A percentile compares a stretch with the other conserved stretches of the same genome.
Conservation (phyloP, 30 jellyfish, hydroid and myxozoan species). For the Cassiopea xamachana region DNA sequence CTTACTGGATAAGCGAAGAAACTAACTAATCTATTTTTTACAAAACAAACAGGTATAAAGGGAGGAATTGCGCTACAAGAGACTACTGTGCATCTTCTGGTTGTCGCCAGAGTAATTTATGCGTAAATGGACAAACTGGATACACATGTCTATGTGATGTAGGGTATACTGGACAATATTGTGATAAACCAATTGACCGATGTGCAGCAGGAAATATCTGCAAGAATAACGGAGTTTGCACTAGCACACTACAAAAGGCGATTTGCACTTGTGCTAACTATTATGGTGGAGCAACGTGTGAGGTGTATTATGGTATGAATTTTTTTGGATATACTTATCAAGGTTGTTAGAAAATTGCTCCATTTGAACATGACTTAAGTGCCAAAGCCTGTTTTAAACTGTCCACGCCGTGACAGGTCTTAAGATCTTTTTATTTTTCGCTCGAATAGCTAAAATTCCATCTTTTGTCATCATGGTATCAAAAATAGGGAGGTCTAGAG, state of each 20-base stretch:
- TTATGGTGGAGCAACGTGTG: constrained; percentile 39
- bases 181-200: constrained; percentile 5
- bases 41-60: constrained; percentile 15
- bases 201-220: constrained; percentile 16
- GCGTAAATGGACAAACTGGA: constrained; percentile 42
- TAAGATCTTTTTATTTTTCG: no score
- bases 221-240: constrained; percentile 34
- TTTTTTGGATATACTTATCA: neutral
- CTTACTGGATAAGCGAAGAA: no score
- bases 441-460: no score
- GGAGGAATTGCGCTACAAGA: constrained; percentile 9
- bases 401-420: no score
- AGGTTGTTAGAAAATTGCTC: no score
- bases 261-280: constrained; percentile 8
- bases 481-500: no score
- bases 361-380: no score
- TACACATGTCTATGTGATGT: constrained; percentile 37
- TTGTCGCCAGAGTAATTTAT: constrained; percentile 27
- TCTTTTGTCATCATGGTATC: no score
- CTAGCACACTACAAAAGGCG: neutral
- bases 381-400: no score
- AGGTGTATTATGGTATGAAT: constrained; percentile 33
- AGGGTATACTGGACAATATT: constrained; percentile 48
- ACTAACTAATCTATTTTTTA: no score
- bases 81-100: constrained; percentile 15